A percentile compares a stretch with the other conserved stretches of the same genome.
phyloP scores from a whole-genome alignment of 2,113 vertebrate genomes.

The Alaudala cheleensis region DNA sequence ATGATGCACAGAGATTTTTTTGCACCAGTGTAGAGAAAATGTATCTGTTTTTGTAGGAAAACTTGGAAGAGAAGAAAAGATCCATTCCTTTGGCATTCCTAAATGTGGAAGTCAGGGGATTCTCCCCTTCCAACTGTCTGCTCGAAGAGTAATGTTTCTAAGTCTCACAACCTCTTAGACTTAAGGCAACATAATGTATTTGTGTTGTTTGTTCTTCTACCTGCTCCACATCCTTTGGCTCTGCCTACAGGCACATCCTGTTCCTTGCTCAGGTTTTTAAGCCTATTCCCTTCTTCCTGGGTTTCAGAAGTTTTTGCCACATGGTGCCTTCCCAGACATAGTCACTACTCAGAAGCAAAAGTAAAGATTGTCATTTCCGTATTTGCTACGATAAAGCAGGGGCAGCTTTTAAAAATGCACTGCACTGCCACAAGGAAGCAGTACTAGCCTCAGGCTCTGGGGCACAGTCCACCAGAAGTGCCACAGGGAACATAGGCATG shows the following conservation, averaged over 20 bases:
- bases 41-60: neutral
- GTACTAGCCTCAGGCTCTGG: neutral
- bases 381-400: neutral
- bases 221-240: neutral
- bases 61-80: neutral
- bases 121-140: neutral
- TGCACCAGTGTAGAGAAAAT: neutral
- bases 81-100: neutral
- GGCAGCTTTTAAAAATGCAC: neutral
- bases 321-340: neutral
- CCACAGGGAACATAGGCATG: neutral
- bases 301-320: neutral
- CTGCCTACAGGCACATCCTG: neutral
- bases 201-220: neutral
- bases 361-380: neutral
- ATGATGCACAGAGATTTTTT: slow-evolving; percentile 9
- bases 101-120: neutral
- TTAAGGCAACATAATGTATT: neutral
- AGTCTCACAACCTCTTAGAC: neutral
- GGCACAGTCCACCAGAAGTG: neutral
- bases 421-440: neutral
- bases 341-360: neutral
- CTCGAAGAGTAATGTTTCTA: neutral
- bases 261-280: neutral
- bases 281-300: neutral